A percentile compares a stretch with the other conserved stretches of the same genome.
Conservation (phyloP, 2,113 vertebrate genomes). For the Myotis davidii region DNA sequence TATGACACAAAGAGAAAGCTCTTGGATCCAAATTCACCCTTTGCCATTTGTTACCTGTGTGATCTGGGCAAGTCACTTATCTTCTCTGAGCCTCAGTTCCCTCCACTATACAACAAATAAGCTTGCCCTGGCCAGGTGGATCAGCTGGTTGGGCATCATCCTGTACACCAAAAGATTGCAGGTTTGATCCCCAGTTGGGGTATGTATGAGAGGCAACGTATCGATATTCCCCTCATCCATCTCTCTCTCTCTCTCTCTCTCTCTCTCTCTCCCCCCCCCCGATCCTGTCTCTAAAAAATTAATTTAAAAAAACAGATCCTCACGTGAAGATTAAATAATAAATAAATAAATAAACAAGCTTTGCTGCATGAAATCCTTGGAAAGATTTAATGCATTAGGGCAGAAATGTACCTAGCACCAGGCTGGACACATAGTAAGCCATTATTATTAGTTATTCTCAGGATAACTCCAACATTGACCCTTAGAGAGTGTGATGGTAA, state of each 20-base stretch:
- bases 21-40: not conserved
- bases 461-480: not conserved
- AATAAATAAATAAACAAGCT: not conserved
- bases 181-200: not conserved
- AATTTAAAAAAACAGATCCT: not conserved
- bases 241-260: too few species aligned
- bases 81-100: not conserved
- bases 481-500: not conserved
- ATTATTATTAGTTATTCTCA: not conserved
- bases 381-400: not conserved
- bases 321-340: too few species aligned
- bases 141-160: not conserved
- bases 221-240: not conserved
- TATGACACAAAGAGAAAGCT: not conserved
- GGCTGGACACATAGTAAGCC: not conserved
- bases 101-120: not conserved
- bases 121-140: not conserved
- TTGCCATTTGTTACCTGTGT: not conserved
- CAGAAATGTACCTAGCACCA: not conserved
- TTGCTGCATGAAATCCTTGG: not conserved
- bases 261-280: too few species aligned
- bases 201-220: not conserved
- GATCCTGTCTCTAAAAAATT: not conserved
- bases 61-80: not conserved
- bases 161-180: not conserved